Evolutionary conservation across 1,140 invertebrate species (phyloP).

Genomic region (Macrobrachium rosenbergii): DNA sequence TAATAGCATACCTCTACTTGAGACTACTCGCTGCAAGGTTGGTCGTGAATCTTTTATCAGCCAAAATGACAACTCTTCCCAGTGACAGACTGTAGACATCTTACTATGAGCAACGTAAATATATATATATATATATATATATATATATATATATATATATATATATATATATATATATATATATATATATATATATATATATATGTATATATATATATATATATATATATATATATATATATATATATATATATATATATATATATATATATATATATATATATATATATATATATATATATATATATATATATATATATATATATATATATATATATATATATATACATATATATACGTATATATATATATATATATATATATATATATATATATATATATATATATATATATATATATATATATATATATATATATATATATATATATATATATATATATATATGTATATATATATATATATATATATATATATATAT

Average conservation of each 20-base stretch:
- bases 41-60: too few species aligned
- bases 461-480: constrained; percentile 40
- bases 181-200: constrained; percentile 30
- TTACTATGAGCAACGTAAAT: too few species aligned
- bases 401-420: neutral
- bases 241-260: too few species aligned
- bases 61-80: too few species aligned
- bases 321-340: constrained; percentile 2
- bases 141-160: constrained; percentile 30
- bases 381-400: constrained; percentile 1
- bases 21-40: too few species aligned
- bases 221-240: too few species aligned
- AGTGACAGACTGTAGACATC: too few species aligned
- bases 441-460: constrained; percentile 34
- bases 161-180: constrained; percentile 2
- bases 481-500: constrained; percentile 33
- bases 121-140: constrained; percentile 28
- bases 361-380: constrained; percentile 5
- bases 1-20: too few species aligned
- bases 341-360: constrained; percentile 1
- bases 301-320: neutral
- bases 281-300: constrained; percentile 1
- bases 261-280: neutral
- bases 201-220: constrained; percentile 29
- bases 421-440: constrained; percentile 20